Evolutionary conservation across 1,140 invertebrate species (phyloP), one percentile per base, ranked within the genome.

Genomic region (Drosophila murphyi): DNA sequence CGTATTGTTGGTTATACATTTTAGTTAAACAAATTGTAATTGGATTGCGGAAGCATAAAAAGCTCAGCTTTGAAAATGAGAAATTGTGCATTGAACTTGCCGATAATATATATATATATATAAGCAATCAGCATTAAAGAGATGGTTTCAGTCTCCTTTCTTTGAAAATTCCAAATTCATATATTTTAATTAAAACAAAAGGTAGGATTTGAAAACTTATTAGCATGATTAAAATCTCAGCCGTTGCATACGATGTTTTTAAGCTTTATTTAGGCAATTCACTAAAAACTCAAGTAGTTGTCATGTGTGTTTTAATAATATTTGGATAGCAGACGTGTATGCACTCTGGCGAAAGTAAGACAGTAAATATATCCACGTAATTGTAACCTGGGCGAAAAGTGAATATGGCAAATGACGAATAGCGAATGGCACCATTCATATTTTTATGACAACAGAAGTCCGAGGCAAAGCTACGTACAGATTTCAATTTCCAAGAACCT

Each of bases 401-500:
- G 39, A 41, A 43, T 43, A 20, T 20, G 20, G 20, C 20, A 20
- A 45, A n/a, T 31, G 32, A 12, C 5, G 32, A 34, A n/a, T 29
- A 29, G 6, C n/a, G 10, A 43, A 45, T 50, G 34, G 12, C 6
- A 43, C 29, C 45, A 52, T 65, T 54, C 39, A 61, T 72, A 65
- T 41, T 65, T 76, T 72, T 72, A 65, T 55, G 55, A 28, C 10
- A 61, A 37, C 28, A 20, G 48, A 50, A 63, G 28, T 34, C 37
- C 29, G 10, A n/a, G 4, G 51, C 31, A 29, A 71, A 64, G 68
- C 12, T 10, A 45, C 34, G 69, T 61, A 72, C 34, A 51, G 61
- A 65, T 76, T 76, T 72, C 73, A 72, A 76, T 76, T 65, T 60
- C 50, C 32, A 54, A 29, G 54, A 57, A 32, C 28, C 34, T 4